Evolutionary conservation across 2,888 invertebrate species (phyloP).

Genomic region (Sinodicranocentrus sp.): DNA sequence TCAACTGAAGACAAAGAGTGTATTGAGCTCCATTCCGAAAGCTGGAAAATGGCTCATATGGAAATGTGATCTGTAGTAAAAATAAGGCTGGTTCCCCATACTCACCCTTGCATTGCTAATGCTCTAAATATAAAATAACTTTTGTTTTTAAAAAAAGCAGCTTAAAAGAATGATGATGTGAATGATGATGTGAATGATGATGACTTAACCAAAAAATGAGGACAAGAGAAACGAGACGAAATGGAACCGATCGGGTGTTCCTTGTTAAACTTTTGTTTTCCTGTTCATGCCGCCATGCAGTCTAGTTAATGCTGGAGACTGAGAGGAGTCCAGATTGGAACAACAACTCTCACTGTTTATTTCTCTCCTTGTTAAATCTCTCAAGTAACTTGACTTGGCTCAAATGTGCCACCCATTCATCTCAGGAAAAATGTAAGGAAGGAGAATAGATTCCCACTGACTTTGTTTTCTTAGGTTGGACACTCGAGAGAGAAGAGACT

Average conservation of each 20-base stretch:
- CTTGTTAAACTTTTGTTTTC: constrained; percentile 58
- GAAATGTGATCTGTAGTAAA: constrained; percentile 45
- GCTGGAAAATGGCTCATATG: neutral
- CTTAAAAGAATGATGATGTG: constrained; percentile 16
- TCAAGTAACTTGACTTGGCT: constrained; percentile 37
- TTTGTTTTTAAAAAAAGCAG: neutral
- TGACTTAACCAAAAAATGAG: constrained; percentile 53
- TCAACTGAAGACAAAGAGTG: neutral
- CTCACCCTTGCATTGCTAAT: constrained; percentile 33
- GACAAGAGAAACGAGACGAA: constrained; percentile 57
- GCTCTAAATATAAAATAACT: neutral
- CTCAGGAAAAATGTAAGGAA: constrained; percentile 4
- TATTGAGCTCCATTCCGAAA: neutral
- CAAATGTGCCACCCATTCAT: neutral
- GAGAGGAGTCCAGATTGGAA: constrained; percentile 40
- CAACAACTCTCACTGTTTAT: constrained; percentile 41
- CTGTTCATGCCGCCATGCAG: constrained; percentile 48
- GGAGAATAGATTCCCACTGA: constrained; percentile 11
- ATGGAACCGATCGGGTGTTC: constrained; percentile 58
- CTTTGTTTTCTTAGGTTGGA: constrained; percentile 49
- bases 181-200: constrained; percentile 32
- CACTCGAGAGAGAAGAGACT: neutral
- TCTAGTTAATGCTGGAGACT: constrained; percentile 58
- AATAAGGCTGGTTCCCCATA: constrained; percentile 38
- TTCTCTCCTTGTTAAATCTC: constrained; percentile 51